Evolutionary conservation across 2,797 vertebrate species (phyloP), one percentile per base, ranked within the genome.

Genomic region (Chloroceryle amazona): DNA sequence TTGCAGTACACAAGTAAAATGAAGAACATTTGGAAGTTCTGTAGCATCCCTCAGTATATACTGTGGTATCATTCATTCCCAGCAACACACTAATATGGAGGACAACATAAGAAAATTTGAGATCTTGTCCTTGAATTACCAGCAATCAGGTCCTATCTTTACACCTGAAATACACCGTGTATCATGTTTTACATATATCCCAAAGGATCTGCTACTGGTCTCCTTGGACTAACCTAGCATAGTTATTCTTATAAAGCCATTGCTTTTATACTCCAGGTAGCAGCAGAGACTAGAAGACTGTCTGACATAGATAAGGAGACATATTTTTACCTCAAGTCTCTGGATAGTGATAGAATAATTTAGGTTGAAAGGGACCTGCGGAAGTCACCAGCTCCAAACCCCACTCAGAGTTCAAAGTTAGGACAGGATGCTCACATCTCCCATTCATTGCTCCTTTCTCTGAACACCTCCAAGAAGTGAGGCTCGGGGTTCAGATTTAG

Each of bases 271-370:
- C 54, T 84, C 39, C 88, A 68, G 78, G 71, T 5, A 94, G 73
- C 76, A 72, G 58, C 88, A 90, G 61, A 81, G 73, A 66, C 8
- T 8, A 91, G 54, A 26, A 86, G 66, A 47, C 6, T 55, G 90
- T 65, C 86, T 95, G 92, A 92, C 86, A 91, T 2, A 93, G 81
- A 92, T 87, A 87, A 95, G 55, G 49, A 85, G 46, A 90, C 47
- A 3, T 35, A 93, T 96, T 95, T 96, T 93, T 92, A 89, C 86
- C 88, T 29, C 60, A 55, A 55, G 82, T 71, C 85, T 94, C 93
- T 67, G 71, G 55, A 39, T 11, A 85, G 61, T 4, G 65, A 8
- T 5, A 28, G 58, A 79, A 86, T 47, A 72, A 94, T 81, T 86
- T 33, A 90, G 88, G 94, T 55, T 73, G 7, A 60, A 68, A 58